Conservation (phyloP, 2,888 invertebrate genomes). For the Spicauda simplicius region DNA sequence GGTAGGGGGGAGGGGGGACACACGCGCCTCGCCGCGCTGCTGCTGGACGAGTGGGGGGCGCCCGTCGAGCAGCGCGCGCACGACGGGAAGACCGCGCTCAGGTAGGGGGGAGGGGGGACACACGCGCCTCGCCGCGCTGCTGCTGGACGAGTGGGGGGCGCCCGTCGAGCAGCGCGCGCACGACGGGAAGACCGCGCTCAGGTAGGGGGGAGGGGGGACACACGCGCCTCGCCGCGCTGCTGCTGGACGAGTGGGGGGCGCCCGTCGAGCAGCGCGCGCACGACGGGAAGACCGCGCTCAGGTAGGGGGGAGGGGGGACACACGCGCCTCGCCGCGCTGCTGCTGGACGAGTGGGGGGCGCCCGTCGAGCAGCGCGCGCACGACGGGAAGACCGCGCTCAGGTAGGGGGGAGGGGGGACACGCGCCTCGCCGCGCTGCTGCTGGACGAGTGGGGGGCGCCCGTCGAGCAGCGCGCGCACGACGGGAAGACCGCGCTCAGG, state of each 20-base stretch:
- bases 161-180: too few species aligned
- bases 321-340: conserved; percentile 83
- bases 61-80: too few species aligned
- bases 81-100: conserved; percentile 16
- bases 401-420: conserved; percentile 83
- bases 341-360: conserved; percentile 90
- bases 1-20: conserved; percentile 74
- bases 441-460: conserved; percentile 91
- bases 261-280: too few species aligned
- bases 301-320: conserved; percentile 82
- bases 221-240: too few species aligned
- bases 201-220: conserved; percentile 74
- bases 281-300: conserved; percentile 16
- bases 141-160: too few species aligned
- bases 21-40: too few species aligned
- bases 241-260: too few species aligned
- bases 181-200: conserved; percentile 16
- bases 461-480: conserved; percentile 94
- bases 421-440: conserved; percentile 85
- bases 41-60: too few species aligned
- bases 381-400: conserved; percentile 94
- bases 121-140: too few species aligned
- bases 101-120: conserved; percentile 74
- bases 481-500: conserved; percentile 95
- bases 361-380: conserved; percentile 94